Evolutionary conservation across 2,888 invertebrate genomes (phyloP), one percentile per base, ranked within the genome.

Genomic region (Heteromyza rotundicornis): DNA sequence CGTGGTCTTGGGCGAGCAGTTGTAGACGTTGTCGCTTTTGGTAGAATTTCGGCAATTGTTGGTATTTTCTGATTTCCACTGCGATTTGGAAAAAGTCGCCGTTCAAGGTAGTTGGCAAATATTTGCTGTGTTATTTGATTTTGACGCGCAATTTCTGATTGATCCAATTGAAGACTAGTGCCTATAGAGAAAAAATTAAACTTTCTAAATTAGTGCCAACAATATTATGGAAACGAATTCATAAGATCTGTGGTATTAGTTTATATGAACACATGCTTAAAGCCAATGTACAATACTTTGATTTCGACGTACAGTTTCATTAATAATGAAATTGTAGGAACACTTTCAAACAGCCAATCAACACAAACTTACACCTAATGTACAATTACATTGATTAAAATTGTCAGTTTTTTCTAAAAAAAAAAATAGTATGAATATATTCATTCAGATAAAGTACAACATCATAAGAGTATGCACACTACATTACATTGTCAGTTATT

Each of bases 121-220:
- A 91, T 90, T 85, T 90, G 90, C 82, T 89, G 88, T 32, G 91
- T 91, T 80, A 91, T 91, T 81, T 87, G 87, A 85, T 91, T 91
- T 86, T 91, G 90, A 66, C 90, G 85, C 73, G 88, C 89, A 81
- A 91, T 82, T 82, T 91, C 90, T 70, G 86, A 85, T 69, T 83
- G 75, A 66, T 85, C 83, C 67, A 80, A 71, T 44, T 75, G 73
- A 24, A 72, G 73, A 55, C 70, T 64, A 50, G 62, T 56, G 40
- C 74, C 77, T 77, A 60, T 52, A 74, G 70, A 62, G 23, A 8
- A 17, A 10, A 36, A 19, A 49, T 54, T 57, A 57, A 10, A 40
- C 40, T n/a, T n/a, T 10, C 40, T 10, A 40, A n/a, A 40, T 40
- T 32, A 5, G 7, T 32, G n/a, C 10, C 40, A n/a, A 2, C 40